Evolutionary conservation across 2,888 invertebrate species (phyloP).

Genomic region (Acanthoscelides obtectus): DNA sequence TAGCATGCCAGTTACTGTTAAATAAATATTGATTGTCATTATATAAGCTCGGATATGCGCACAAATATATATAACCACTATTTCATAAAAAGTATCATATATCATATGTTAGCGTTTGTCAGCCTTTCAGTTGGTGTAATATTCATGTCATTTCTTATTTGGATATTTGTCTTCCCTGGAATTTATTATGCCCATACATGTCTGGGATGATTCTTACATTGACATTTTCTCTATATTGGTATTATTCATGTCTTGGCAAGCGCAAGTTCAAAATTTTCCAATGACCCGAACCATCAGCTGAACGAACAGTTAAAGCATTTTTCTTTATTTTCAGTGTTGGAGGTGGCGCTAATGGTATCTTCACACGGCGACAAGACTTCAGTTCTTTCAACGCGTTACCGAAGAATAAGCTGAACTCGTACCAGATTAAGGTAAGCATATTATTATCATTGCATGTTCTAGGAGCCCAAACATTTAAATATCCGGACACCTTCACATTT

Average conservation of each 20-base stretch:
- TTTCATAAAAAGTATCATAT: not conserved
- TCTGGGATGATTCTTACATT: too few relatives aligned
- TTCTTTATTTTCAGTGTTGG: slow-evolving; percentile 64
- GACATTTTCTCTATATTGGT: too few relatives aligned
- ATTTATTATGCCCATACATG: too few relatives aligned
- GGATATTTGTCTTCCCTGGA: too few relatives aligned
- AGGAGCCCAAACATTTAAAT: too few relatives aligned
- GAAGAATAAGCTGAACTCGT: slow-evolving; percentile 94
- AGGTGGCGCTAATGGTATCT: slow-evolving; percentile 87
- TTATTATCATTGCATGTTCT: too few relatives aligned
- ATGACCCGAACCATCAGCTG: too few relatives aligned
- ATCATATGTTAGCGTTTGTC: not conserved
- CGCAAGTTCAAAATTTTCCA: too few relatives aligned
- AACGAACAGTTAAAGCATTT: slow-evolving; percentile 1
- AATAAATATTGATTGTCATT: not conserved
- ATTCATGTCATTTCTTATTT: too few relatives aligned
- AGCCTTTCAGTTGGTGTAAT: too few relatives aligned
- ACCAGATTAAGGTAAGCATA: slow-evolving; percentile 97
- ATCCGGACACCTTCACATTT: too few relatives aligned
- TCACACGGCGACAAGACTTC: slow-evolving; percentile 89
- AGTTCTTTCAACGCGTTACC: slow-evolving; percentile 92
- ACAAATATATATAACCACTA: not conserved
- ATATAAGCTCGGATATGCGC: not conserved
- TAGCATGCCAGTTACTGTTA: not conserved
- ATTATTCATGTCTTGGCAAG: too few relatives aligned